phyloP scores from a whole-genome alignment of 1,140 invertebrate genomes.

The Bombus affinis region DNA sequence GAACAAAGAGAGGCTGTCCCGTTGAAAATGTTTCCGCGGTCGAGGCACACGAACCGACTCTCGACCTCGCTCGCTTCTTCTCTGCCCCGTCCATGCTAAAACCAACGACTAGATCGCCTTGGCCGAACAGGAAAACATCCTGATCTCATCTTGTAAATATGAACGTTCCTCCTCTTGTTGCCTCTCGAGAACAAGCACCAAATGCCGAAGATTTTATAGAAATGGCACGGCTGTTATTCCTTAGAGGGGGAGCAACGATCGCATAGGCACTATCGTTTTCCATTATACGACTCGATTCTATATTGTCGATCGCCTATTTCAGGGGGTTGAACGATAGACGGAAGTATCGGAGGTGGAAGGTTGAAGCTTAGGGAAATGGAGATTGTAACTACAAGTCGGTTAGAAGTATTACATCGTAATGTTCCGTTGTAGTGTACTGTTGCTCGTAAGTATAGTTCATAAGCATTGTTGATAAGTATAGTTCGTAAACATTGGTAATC shows the following conservation, averaged over 20 bases:
- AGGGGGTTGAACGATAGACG: neutral
- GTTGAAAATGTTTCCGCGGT: constrained; percentile 33
- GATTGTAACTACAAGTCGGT: neutral
- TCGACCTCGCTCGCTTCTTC: constrained; percentile 8
- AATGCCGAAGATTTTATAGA: constrained; percentile 38
- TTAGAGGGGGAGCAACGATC: neutral
- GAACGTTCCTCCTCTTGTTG: constrained; percentile 50
- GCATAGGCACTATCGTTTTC: neutral
- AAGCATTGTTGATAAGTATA: too few species aligned
- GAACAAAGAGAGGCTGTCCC: neutral
- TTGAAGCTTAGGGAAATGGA: neutral
- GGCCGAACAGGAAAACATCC: constrained; percentile 60
- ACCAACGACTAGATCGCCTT: constrained; percentile 62
- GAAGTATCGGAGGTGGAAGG: neutral
- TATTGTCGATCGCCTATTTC: neutral
- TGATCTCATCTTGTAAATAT: constrained; percentile 72
- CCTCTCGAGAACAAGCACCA: constrained; percentile 12
- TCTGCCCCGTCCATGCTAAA: neutral
- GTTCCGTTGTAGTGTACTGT: too few species aligned
- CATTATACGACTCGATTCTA: neutral
- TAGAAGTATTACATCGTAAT: neutral
- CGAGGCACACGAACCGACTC: constrained; percentile 18
- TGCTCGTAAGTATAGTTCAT: too few species aligned
- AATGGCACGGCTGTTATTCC: constrained; percentile 9
- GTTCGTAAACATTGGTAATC: too few species aligned